These are phyloP conservation scores for Cryptotis parvus DNA, from an alignment of 2,113 vertebrate genomes.

Conservation along the genomic window DNA sequence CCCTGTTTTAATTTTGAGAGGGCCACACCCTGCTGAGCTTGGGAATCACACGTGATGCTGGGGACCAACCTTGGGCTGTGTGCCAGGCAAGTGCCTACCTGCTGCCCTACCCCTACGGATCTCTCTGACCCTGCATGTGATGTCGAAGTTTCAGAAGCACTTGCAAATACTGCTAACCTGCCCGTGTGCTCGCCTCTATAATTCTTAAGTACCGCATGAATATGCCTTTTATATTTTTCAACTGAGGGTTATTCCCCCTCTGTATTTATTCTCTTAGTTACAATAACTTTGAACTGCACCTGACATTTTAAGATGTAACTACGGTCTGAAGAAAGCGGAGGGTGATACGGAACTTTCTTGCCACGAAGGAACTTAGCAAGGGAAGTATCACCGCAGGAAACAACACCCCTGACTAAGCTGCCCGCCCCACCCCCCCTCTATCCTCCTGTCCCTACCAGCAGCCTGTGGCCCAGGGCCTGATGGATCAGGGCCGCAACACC, in stretches of 20 bases:
- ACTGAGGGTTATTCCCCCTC: slow-evolving; percentile 3
- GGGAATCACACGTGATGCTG: no score
- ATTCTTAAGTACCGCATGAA: slow-evolving; percentile 48
- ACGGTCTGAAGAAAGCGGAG: background rate
- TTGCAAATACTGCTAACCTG: background rate
- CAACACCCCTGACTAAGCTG: background rate
- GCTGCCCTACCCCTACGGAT: no score
- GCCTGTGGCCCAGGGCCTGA: background rate
- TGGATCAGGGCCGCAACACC: fast-evolving
- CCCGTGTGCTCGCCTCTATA: background rate
- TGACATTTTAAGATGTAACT: slow-evolving; percentile 51
- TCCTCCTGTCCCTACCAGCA: background rate
- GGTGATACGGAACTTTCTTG: slow-evolving; percentile 17
- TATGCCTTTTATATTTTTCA: slow-evolving; percentile 10
- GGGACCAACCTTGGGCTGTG: no score
- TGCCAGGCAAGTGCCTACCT: no score
- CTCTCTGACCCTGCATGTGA: background rate
- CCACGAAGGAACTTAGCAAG: slow-evolving; percentile 26
- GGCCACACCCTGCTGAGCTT: no score
- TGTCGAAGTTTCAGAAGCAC: background rate
- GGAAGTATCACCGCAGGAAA: background rate
- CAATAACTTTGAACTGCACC: slow-evolving; percentile 10
- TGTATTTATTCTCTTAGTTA: slow-evolving; percentile 39
- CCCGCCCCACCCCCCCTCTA: no score
- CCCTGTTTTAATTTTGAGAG: no score